These are phyloP conservation scores for Didymodactylos carnosus DNA, from an alignment of 2,888 invertebrate species.

Conservation along the genomic window DNA sequence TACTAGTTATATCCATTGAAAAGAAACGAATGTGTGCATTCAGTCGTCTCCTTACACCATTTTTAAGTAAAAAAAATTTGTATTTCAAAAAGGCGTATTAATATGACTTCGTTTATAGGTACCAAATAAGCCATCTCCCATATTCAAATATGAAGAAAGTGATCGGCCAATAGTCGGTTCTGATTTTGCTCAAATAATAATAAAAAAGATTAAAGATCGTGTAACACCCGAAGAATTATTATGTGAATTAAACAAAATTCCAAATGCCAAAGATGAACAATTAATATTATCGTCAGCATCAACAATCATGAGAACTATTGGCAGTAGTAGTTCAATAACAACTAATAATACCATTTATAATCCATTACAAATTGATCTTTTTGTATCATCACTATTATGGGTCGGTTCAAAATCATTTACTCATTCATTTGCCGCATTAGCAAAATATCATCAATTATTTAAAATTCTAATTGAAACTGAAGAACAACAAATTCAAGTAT, in stretches of 20 bases:
- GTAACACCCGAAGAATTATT: neutral
- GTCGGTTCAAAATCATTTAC: slow-evolving; percentile 89
- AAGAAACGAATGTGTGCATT: no score
- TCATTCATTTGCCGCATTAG: slow-evolving; percentile 92
- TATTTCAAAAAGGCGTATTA: no score
- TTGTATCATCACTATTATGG: slow-evolving; percentile 77
- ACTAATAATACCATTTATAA: slow-evolving; percentile 49
- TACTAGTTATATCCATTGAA: no score
- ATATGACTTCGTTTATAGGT: no score
- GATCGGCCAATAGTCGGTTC: slow-evolving; percentile 61
- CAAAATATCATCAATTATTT: slow-evolving; percentile 50
- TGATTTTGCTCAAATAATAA: neutral
- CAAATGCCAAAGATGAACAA: neutral
- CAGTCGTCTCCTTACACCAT: no score
- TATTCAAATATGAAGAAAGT: slow-evolving; percentile 20
- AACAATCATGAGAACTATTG: no score
- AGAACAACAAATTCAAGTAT: slow-evolving; percentile 77
- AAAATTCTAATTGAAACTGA: slow-evolving; percentile 58
- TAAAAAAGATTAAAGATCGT: neutral
- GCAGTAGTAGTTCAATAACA: slow-evolving; percentile 35
- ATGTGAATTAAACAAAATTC: neutral
- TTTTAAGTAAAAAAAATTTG: no score
- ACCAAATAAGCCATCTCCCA: slow-evolving; percentile 40
- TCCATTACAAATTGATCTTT: slow-evolving; percentile 81
- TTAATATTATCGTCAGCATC: neutral